These are phyloP conservation scores for Nasua narica DNA, from an alignment of 2,797 vertebrate species.

Conservation along the genomic window DNA sequence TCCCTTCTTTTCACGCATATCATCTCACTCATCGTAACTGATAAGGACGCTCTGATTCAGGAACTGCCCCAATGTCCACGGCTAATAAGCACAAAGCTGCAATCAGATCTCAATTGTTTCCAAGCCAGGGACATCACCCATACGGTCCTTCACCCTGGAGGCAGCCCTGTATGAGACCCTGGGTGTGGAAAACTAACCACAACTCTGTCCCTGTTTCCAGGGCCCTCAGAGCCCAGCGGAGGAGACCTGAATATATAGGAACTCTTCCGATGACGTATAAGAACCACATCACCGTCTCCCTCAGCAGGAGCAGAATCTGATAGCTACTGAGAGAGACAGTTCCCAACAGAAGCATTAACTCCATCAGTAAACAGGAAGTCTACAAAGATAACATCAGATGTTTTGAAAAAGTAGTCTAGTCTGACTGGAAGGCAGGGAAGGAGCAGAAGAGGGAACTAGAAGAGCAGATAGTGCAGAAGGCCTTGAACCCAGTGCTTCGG, in stretches of 20 bases:
- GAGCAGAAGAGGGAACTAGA: not conserved
- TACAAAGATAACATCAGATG: not conserved
- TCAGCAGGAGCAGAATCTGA: not conserved
- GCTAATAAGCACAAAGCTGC: constrained; percentile 47
- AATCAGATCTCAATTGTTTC: not conserved
- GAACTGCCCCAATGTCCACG: not conserved
- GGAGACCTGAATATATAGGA: not conserved
- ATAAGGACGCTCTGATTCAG: constrained; percentile 24
- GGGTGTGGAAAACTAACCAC: not conserved
- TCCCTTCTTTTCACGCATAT: not conserved
- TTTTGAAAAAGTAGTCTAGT: not conserved
- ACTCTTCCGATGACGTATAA: not conserved
- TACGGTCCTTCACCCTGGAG: not conserved
- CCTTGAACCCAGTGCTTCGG: not conserved
- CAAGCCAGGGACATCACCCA: not conserved
- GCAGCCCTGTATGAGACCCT: not conserved
- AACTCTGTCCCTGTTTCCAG: not conserved
- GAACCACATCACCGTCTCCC: not conserved
- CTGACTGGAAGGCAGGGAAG: not conserved
- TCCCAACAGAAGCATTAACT: not conserved
- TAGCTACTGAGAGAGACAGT: not conserved
- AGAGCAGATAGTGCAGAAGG: not conserved
- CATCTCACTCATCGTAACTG: not conserved
- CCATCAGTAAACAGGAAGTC: not conserved
- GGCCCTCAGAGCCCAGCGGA: not conserved